These are phyloP conservation scores for Trichonephila inaurata DNA, from an alignment of 1,140 invertebrate species.

Conservation along the genomic window DNA sequence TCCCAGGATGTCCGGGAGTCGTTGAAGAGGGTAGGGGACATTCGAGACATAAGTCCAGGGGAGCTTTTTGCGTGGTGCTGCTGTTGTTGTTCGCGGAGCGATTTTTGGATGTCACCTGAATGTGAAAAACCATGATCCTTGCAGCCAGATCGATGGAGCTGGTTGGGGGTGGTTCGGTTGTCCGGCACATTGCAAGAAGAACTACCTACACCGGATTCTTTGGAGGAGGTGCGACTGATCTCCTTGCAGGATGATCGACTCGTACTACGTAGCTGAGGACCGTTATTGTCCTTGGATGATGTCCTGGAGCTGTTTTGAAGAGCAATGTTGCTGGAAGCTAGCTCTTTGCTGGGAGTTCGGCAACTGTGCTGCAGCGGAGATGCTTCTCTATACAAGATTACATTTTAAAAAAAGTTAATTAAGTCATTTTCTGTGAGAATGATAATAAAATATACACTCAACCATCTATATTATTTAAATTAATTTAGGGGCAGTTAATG, in stretches of 20 bases:
- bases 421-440: too few relatives aligned
- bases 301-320: background rate
- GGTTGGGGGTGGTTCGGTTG: slow-evolving; percentile 31
- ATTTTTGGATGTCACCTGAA: slow-evolving; percentile 39
- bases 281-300: background rate
- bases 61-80: slow-evolving; percentile 70
- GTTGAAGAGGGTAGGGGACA: background rate
- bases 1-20: slow-evolving; percentile 37
- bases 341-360: slow-evolving; percentile 48
- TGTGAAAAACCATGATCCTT: slow-evolving; percentile 2
- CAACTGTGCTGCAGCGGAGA: slow-evolving; percentile 52
- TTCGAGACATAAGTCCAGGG: slow-evolving; percentile 48
- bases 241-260: slow-evolving; percentile 58
- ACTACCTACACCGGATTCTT: background rate
- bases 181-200: background rate
- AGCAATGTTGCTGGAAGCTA: background rate
- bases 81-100: slow-evolving; percentile 13
- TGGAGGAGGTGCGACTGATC: background rate
- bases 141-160: background rate
- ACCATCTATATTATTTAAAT: too few relatives aligned
- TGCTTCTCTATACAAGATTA: slow-evolving; percentile 4
- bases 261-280: background rate
- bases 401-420: background rate
- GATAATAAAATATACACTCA: too few relatives aligned
- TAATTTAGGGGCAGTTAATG: too few relatives aligned